Conservation (phyloP, 1,140 invertebrate species). For the Calliopsis andreniformis region DNA sequence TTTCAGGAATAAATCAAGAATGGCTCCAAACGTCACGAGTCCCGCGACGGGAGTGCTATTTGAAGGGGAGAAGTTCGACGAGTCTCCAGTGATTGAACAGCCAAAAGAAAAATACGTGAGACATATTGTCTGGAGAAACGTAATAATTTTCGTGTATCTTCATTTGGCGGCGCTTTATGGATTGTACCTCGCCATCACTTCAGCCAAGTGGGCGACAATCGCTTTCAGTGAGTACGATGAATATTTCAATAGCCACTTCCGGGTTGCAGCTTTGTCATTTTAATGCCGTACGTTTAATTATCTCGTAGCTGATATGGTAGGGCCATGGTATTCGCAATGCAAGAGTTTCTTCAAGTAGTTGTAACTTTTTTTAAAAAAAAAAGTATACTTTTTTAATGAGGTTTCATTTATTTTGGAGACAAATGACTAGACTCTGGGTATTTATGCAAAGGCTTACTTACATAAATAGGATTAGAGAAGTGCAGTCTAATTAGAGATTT, state of each 20-base stretch:
- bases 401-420: too few species aligned
- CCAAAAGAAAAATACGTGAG: conserved; percentile 78
- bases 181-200: conserved; percentile 89
- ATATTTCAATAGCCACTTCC: not conserved
- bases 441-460: too few species aligned
- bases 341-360: too few species aligned
- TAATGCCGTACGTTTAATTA: too few species aligned
- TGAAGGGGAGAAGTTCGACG: conserved; percentile 83
- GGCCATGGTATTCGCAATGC: too few species aligned
- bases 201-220: conserved; percentile 89
- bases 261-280: too few species aligned
- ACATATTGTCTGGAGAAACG: conserved; percentile 96
- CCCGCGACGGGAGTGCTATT: conserved; percentile 85
- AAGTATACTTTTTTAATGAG: too few species aligned
- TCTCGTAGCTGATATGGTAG: too few species aligned
- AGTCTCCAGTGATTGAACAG: conserved; percentile 72
- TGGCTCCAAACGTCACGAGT: conserved; percentile 85
- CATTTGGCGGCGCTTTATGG: conserved; percentile 94
- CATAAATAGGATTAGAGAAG: too few species aligned
- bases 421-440: too few species aligned
- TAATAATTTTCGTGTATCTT: conserved; percentile 91
- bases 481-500: too few species aligned
- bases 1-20: conserved; percentile 69
- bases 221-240: conserved; percentile 86
- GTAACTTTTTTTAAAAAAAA: too few species aligned